These are phyloP conservation scores for Siphamia tubifer DNA, from an alignment of 2,113 vertebrate genomes.

Conservation along the genomic window DNA sequence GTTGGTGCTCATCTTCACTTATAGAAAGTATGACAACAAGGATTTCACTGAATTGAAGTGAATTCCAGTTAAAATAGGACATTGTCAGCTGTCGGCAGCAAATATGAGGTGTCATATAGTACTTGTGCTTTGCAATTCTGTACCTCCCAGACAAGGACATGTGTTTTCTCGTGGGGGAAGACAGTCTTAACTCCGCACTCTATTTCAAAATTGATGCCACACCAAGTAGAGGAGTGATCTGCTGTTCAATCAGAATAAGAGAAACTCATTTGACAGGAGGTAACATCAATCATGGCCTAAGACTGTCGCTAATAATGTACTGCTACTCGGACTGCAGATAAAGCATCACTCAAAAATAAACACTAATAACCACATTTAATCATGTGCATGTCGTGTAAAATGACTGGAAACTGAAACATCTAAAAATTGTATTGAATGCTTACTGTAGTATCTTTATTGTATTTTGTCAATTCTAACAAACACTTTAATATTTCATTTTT, in stretches of 20 bases:
- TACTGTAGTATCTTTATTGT: too few relatives aligned
- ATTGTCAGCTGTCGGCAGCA: constrained; percentile 27
- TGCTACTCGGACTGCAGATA: constrained; percentile 8
- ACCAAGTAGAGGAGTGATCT: neutral
- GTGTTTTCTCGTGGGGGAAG: constrained; percentile 43
- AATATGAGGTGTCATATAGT: constrained; percentile 23
- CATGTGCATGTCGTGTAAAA: too few relatives aligned
- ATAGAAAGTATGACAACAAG: neutral
- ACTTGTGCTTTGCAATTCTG: constrained; percentile 24
- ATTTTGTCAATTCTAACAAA: too few relatives aligned
- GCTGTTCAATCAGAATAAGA: constrained; percentile 1
- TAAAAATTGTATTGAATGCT: too few relatives aligned
- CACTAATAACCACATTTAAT: too few relatives aligned
- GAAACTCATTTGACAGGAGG: constrained; percentile 8
- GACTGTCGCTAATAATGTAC: constrained; percentile 5
- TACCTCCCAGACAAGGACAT: constrained; percentile 46
- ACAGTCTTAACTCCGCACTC: constrained; percentile 11
- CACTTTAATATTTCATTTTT: too few relatives aligned
- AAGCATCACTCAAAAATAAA: neutral
- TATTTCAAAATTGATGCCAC: constrained; percentile 9
- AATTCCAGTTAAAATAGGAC: constrained; percentile 23
- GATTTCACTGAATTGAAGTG: constrained; percentile 4
- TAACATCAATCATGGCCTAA: constrained; percentile 8
- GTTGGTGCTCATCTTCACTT: neutral
- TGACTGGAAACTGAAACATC: too few relatives aligned